phyloP scores from a whole-genome alignment of 2,888 invertebrate species.

The Dasysyrphus albostriatus region DNA sequence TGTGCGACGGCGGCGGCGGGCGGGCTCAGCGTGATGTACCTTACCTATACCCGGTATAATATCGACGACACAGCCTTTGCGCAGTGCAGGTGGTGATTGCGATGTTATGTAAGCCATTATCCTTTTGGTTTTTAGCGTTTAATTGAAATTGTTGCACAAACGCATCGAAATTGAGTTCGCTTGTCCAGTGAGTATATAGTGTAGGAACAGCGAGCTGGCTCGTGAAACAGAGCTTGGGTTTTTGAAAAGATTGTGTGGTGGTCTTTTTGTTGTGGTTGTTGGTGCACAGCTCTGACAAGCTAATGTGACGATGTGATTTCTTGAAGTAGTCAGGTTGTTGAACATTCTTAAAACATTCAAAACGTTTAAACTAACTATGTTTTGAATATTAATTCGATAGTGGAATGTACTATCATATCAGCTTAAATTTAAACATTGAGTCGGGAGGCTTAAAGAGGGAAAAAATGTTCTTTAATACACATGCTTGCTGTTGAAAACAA shows the following conservation, averaged over 20 bases:
- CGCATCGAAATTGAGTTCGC: constrained; percentile 70
- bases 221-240: constrained; percentile 19
- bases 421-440: background rate
- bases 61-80: constrained; percentile 12
- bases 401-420: background rate
- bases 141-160: constrained; percentile 72
- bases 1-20: constrained; percentile 35
- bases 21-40: constrained; percentile 19
- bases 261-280: constrained; percentile 10
- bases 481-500: background rate
- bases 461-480: background rate
- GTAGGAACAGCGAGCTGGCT: constrained; percentile 22
- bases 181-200: constrained; percentile 39
- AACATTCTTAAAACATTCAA: constrained; percentile 51
- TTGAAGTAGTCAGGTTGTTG: constrained; percentile 47
- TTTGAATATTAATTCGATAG: constrained; percentile 30
- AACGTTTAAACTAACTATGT: constrained; percentile 49
- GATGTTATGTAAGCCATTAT: constrained; percentile 72
- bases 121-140: constrained; percentile 68
- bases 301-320: constrained; percentile 61
- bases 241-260: constrained; percentile 6
- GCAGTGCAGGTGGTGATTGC: constrained; percentile 61
- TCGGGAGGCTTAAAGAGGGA: background rate
- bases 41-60: constrained; percentile 19
- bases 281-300: constrained; percentile 31